Evolutionary conservation across 1,140 invertebrate genomes (phyloP).

Genomic region (Zeugodacus cucurbitae): DNA sequence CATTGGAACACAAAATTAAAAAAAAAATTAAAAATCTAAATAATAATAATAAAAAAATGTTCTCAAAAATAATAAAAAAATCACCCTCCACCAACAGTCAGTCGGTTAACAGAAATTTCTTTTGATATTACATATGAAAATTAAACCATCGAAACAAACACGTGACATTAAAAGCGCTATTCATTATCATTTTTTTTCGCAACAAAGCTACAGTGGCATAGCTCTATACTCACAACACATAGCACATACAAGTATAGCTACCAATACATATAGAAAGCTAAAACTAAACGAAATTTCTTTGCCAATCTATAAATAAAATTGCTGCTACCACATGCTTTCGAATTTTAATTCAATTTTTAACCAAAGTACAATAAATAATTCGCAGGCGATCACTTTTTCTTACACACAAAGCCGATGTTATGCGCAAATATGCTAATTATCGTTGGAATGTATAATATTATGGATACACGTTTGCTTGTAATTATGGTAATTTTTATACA

Average conservation of each 20-base stretch:
- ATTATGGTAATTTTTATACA: background rate
- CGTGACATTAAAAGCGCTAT: background rate
- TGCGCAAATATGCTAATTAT: background rate
- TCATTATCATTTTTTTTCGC: background rate
- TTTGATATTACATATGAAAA: too few relatives aligned
- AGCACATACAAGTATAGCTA: too few relatives aligned
- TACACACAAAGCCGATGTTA: background rate
- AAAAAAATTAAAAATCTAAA: too few relatives aligned
- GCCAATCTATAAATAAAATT: background rate
- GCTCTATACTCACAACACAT: background rate
- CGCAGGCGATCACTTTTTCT: background rate
- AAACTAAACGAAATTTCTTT: background rate
- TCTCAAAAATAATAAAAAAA: too few relatives aligned
- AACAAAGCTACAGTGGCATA: background rate
- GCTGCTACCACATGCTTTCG: background rate
- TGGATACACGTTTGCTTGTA: background rate
- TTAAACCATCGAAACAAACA: background rate
- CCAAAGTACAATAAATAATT: background rate
- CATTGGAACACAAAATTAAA: too few relatives aligned
- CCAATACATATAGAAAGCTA: background rate
- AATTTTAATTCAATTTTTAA: background rate
- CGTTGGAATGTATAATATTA: background rate
- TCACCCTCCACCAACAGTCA: too few relatives aligned
- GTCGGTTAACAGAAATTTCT: too few relatives aligned
- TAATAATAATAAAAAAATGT: too few relatives aligned